Conservation (phyloP, 2,113 vertebrate species). For the Carassius auratus region DNA sequence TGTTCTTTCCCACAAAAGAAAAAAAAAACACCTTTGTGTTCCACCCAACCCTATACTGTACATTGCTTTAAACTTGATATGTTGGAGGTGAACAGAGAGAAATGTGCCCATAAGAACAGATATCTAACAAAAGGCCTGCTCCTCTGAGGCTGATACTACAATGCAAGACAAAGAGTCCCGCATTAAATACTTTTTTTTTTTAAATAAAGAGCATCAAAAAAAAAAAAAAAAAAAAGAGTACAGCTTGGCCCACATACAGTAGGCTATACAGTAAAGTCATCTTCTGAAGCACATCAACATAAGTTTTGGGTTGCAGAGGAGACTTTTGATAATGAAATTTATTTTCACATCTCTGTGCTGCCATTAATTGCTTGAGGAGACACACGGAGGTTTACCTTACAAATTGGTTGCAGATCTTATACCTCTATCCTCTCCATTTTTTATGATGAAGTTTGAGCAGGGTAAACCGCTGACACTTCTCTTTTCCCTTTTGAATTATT, state of each 20-base stretch:
- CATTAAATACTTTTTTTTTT: slow-evolving; percentile 7
- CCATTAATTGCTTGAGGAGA: slow-evolving; percentile 48
- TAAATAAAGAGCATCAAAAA: slow-evolving; percentile 12
- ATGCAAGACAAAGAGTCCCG: slow-evolving; percentile 29
- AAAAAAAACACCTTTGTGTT: slow-evolving; percentile 31
- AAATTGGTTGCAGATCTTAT: slow-evolving; percentile 63
- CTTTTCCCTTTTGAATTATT: slow-evolving; percentile 1
- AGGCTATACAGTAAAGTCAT: background rate
- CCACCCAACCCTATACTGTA: slow-evolving; percentile 52
- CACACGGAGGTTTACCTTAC: slow-evolving; percentile 47
- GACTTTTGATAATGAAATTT: slow-evolving; percentile 52
- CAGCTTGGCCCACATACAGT: background rate
- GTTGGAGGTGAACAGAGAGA: slow-evolving; percentile 41
- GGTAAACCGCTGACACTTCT: slow-evolving; percentile 41
- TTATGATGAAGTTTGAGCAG: slow-evolving; percentile 56
- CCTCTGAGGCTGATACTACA: slow-evolving; percentile 39
- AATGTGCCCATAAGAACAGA: slow-evolving; percentile 53
- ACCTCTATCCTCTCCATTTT: slow-evolving; percentile 58
- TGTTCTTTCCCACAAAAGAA: slow-evolving; percentile 42
- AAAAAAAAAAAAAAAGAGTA: background rate
- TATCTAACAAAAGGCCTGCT: slow-evolving; percentile 38
- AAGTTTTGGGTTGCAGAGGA: slow-evolving; percentile 28
- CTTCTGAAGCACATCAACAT: slow-evolving; percentile 18
- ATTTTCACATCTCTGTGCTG: slow-evolving; percentile 52
- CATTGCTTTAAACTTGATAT: slow-evolving; percentile 63